Conservation (phyloP, 2,888 invertebrate genomes). For the Aleiodes leptofemur region DNA sequence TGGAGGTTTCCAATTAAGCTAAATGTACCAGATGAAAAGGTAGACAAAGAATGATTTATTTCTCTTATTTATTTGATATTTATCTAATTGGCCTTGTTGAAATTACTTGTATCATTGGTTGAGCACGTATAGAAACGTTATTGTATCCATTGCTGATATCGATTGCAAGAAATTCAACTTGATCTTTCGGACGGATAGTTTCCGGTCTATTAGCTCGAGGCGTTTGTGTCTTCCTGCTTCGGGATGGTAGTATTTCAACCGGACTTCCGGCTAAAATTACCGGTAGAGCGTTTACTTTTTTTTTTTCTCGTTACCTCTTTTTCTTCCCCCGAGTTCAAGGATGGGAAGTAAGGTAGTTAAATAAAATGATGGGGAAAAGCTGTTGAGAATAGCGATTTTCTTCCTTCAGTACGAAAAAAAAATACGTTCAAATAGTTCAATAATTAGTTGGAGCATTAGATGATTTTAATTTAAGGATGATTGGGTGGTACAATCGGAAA, state of each 20-base stretch:
- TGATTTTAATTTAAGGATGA: background rate
- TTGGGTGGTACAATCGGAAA: no score
- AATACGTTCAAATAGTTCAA: background rate
- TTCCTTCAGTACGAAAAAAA: no score
- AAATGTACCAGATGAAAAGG: background rate
- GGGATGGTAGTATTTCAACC: conserved; percentile 43
- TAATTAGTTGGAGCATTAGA: background rate
- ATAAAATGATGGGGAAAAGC: conserved; percentile 13
- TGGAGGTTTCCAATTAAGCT: background rate
- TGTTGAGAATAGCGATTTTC: no score
- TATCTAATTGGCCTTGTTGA: conserved; percentile 11
- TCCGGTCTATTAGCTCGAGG: conserved; percentile 56
- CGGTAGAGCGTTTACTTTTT: conserved; percentile 28
- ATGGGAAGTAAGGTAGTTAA: conserved; percentile 35
- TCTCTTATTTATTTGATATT: conserved; percentile 19
- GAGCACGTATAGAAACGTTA: conserved; percentile 39
- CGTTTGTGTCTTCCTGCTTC: conserved; percentile 55
- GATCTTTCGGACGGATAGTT: conserved; percentile 56
- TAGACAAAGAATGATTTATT: background rate
- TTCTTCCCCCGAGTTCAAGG: conserved; percentile 35
- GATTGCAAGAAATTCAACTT: conserved; percentile 39
- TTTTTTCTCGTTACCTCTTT: background rate
- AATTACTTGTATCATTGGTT: conserved; percentile 1
- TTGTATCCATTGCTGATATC: conserved; percentile 37
- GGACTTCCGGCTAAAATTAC: conserved; percentile 57